Base-by-base conservation (phyloP, 2,113 vertebrate species). In the Formicarius rufipectus region DNA sequence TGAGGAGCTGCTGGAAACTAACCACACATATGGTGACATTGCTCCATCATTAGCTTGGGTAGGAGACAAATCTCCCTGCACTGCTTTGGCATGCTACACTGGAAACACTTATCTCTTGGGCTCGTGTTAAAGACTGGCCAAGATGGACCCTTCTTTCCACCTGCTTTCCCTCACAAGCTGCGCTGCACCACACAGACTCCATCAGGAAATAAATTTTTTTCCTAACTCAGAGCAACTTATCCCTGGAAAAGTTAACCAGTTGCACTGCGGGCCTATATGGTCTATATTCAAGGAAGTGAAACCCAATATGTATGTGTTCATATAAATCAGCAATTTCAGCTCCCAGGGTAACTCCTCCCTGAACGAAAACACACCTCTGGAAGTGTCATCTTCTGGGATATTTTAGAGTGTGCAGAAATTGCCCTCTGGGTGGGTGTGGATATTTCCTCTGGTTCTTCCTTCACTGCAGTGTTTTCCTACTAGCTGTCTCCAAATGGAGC, bases 1-100 rank as follows among this genome's bases (percentile, higher is more conserved):
- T 85, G 94, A 96, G 81, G 93, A 97, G 91, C 96, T 96, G 89
- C 96, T 95, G 94, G 96, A 96, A 94, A 56, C 94, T 89, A 96
- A 97, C 93, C 84, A 95, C 94, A 89, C 96, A 97, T 96, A 96
- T 96, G 95, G 96, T 95, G 96, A 96, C 91, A 96, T 76, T 95
- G 95, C 96, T 97, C 93, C 87, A 89, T 93, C 95, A 84, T 92
- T 95, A 93, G 84, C 95, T 95, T 95, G 95, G 94, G 94, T 73
- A 91, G 89, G 87, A 96, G 91, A 97, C 89, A 96, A 97, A 94
- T 58, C 44, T 92, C 93, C 93, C 91, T 9, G 23, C 91, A 20
- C 72, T 8, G 3, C 80, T 96, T 91, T 96, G 96, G 95, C 95
- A 90, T 69, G 81, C 74, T 40, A 66, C 45, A n/a, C 24, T 94